Conservation (phyloP, 1,140 invertebrate species). For the Eubasilissa regina region DNA sequence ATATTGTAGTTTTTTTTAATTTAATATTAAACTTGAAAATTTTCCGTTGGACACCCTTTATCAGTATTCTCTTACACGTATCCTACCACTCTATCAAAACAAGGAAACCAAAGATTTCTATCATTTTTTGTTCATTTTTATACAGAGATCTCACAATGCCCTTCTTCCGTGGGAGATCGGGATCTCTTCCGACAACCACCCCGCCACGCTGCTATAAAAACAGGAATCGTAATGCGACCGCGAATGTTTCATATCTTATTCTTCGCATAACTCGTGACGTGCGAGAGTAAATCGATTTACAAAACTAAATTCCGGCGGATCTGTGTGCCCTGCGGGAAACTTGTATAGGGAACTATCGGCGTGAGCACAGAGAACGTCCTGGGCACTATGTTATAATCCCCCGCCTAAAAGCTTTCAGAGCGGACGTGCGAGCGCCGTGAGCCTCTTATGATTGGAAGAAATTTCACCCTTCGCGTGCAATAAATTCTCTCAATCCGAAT, state of each 20-base stretch:
- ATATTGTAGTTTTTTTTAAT: too few relatives aligned
- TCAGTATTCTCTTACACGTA: too few relatives aligned
- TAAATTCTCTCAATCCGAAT: conserved; percentile 48
- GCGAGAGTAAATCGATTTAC: not conserved
- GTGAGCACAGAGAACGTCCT: not conserved
- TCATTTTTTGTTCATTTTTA: too few relatives aligned
- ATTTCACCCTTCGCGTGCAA: conserved; percentile 44
- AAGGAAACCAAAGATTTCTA: too few relatives aligned
- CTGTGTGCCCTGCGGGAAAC: not conserved
- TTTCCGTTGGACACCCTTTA: too few relatives aligned
- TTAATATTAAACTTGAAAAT: too few relatives aligned
- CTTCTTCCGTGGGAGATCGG: not conserved
- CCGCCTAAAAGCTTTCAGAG: conserved; percentile 46
- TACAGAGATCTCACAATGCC: too few relatives aligned
- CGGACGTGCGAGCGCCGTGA: conserved; percentile 14
- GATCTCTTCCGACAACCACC: not conserved
- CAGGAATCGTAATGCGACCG: conserved; percentile 4
- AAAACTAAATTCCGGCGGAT: not conserved
- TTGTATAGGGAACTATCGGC: not conserved
- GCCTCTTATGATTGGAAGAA: conserved; percentile 47
- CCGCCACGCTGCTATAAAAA: not conserved
- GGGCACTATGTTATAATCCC: conserved; percentile 2
- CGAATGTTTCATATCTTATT: not conserved
- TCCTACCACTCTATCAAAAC: too few relatives aligned
- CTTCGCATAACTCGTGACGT: conserved; percentile 1